Conservation (phyloP, 2,797 vertebrate species). For the Eulemur coronatus region DNA sequence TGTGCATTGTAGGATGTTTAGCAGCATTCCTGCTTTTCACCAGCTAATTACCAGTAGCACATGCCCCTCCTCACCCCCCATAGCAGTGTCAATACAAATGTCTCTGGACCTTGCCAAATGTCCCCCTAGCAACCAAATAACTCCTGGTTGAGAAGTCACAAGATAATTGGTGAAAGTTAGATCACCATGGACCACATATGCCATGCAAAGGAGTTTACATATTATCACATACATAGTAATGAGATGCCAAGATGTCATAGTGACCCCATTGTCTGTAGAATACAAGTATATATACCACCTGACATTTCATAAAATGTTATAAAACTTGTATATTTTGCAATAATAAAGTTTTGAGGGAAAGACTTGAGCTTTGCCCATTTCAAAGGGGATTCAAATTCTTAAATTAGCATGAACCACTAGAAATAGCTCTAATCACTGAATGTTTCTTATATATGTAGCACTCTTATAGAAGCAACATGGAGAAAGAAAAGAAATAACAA, state of each 20-base stretch:
- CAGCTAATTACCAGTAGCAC: not conserved
- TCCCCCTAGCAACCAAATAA: not conserved
- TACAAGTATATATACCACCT: not conserved
- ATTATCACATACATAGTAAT: not conserved
- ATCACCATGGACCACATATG: not conserved
- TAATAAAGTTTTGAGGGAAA: not conserved
- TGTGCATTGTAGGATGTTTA: not conserved
- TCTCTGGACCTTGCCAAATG: not conserved
- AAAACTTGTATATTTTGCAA: not conserved
- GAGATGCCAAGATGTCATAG: not conserved
- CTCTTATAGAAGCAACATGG: not conserved
- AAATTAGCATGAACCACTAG: not conserved
- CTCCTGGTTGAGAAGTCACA: not conserved
- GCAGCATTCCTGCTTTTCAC: not conserved
- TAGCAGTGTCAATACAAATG: not conserved
- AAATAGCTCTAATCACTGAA: not conserved
- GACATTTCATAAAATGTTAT: not conserved
- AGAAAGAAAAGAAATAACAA: not conserved
- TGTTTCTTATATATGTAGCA: not conserved
- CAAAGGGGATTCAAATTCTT: not conserved
- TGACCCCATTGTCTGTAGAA: not conserved
- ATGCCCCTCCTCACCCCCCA: fast-evolving
- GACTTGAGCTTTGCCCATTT: not conserved
- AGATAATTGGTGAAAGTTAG: not conserved
- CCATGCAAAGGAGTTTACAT: not conserved